Evolutionary conservation across 2,797 vertebrate species (phyloP), one percentile per base, ranked within the genome.

Genomic region (Phrynocephalus forsythii): DNA sequence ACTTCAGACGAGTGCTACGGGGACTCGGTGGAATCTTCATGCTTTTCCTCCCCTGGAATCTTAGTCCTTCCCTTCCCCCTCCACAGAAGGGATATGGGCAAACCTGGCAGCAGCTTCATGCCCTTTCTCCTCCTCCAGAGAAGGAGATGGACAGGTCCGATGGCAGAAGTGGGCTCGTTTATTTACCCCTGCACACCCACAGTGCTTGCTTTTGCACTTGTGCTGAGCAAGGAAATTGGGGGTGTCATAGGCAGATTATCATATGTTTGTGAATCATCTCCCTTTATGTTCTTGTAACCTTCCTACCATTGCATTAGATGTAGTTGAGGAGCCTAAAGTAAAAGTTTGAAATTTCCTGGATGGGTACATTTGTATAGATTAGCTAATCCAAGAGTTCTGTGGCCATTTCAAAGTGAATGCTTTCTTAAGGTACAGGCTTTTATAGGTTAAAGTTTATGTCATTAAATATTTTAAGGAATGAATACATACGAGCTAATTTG

Each of bases 11-110:
- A 68, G 86, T 88, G 67, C 79, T 90, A 79, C 68, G 73, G 83
- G 89, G 89, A 82, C 72, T 90, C 78, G 80, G 86, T 90, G 83
- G 83, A 87, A 90, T 85, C 86, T 90, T 90, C 82, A 87, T 86
- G 86, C 86, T 90, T 83, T 86, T 88, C 79, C 86, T 90, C 67
- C 86, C 79, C 50, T 83, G 68, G 86, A 86, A 85, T 86, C 84
- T 88, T 67, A 90, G 84, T 90, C 66, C 83, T 90, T 78, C 69
- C 86, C 71, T 88, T 79, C 72, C 86, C 82, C 83, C 78, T 85
- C 66, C 86, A 90, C 68, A 90, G 86, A 88, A 86, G 83, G 83
- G 79, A 85, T 87, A 83, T 83, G 75, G 67, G 86, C 75, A 86
- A 86, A 82, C 86, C 48, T 90, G 86, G 79, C 79, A 85, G 75